Percentiles rank a stretch among this genome's conserved stretches.
Evolutionary conservation across 37 sponge, comb jelly and placozoan species (phyloP).

Genomic region (Beroe ovata): DNA sequence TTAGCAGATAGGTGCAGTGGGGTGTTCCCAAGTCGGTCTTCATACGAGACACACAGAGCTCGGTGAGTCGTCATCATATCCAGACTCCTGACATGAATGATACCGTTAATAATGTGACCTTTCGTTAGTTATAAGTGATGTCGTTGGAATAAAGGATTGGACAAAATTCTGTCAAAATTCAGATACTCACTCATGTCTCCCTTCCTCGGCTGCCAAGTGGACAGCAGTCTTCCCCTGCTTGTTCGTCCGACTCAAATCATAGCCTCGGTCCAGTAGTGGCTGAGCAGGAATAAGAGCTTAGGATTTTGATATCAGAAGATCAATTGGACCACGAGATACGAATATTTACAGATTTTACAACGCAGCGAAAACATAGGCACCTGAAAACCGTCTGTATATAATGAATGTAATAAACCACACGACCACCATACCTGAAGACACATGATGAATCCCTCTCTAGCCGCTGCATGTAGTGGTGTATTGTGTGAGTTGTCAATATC

Average conservation of each 20-base stretch:
- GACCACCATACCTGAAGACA: slow-evolving; percentile 21
- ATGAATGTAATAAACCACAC: no score
- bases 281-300: neutral
- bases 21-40: neutral
- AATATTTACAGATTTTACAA: no score
- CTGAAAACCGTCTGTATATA: no score
- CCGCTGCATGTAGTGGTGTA: slow-evolving; percentile 42
- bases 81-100: slow-evolving; percentile 2
- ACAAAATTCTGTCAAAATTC: neutral
- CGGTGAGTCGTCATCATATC: neutral
- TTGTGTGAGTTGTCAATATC: slow-evolving; percentile 43
- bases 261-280: neutral
- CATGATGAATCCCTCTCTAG: neutral
- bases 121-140: neutral
- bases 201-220: slow-evolving; percentile 37
- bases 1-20: slow-evolving; percentile 36
- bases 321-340: no score
- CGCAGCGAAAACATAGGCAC: no score
- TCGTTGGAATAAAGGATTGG: neutral
- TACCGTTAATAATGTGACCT: no score
- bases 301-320: no score
- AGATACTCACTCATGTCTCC: slow-evolving; percentile 33
- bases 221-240: slow-evolving; percentile 33
- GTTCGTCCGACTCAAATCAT: neutral
- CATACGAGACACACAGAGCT: neutral